phyloP scores from a whole-genome alignment of 1,140 invertebrate species.

The Ruditapes philippinarum region DNA sequence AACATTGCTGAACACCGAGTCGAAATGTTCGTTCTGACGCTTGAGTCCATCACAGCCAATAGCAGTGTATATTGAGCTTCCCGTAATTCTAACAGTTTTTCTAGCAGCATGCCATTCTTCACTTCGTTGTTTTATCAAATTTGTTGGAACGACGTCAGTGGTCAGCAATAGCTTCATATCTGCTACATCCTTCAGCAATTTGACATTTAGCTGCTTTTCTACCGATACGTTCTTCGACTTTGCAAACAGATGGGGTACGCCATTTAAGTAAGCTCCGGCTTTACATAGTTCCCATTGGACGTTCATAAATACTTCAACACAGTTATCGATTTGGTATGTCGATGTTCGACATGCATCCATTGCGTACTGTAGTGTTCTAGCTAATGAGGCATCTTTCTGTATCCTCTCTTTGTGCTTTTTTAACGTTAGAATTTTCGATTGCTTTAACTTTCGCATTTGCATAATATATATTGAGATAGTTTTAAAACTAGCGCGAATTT shows the following conservation, averaged over 20 bases:
- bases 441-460: not conserved
- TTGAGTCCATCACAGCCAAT: constrained; percentile 49
- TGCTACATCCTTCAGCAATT: not conserved
- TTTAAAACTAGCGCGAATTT: too few species aligned
- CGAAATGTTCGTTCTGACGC: constrained; percentile 55
- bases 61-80: constrained; percentile 57
- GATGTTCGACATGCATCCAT: constrained; percentile 53
- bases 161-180: not conserved
- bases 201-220: not conserved
- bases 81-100: constrained; percentile 45
- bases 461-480: not conserved
- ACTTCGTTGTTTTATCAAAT: constrained; percentile 52
- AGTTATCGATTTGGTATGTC: constrained; percentile 61
- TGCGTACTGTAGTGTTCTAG: constrained; percentile 38
- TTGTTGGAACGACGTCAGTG: not conserved
- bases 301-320: not conserved
- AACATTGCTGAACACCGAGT: constrained; percentile 43
- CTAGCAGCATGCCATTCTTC: constrained; percentile 48
- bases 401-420: not conserved
- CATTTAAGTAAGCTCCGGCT: constrained; percentile 2
- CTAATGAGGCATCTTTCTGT: not conserved
- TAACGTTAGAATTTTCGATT: not conserved
- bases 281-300: not conserved
- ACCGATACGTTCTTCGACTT: not conserved
- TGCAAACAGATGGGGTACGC: not conserved